These are phyloP conservation scores for Meloe dianella DNA, from an alignment of 2,888 invertebrate genomes.

Conservation along the genomic window DNA sequence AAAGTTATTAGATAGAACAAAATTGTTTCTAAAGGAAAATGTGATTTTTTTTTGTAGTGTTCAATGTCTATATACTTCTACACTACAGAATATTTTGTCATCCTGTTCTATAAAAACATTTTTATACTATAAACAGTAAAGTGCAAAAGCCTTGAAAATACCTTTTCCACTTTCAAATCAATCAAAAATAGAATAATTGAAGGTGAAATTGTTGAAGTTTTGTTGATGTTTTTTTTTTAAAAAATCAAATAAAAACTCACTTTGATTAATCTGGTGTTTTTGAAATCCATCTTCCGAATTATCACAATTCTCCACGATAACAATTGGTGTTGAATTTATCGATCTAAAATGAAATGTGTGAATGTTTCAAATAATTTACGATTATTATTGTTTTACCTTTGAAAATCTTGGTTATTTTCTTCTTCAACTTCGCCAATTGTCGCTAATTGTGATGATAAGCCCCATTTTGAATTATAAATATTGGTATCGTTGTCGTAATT, in stretches of 20 bases:
- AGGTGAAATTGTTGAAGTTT: slow-evolving; percentile 6
- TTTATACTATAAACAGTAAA: slow-evolving; percentile 18
- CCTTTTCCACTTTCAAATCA: slow-evolving; percentile 27
- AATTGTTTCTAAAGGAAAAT: not conserved
- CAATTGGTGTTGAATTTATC: slow-evolving; percentile 43
- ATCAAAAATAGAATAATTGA: slow-evolving; percentile 26
- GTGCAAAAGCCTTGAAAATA: slow-evolving; percentile 25
- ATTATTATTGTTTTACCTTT: slow-evolving; percentile 29
- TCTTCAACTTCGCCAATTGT: slow-evolving; percentile 77
- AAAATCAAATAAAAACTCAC: slow-evolving; percentile 27
- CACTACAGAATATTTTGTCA: not conserved
- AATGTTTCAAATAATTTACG: slow-evolving; percentile 12
- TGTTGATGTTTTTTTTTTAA: not conserved
- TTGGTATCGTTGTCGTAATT: slow-evolving; percentile 45
- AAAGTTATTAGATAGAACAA: not conserved
- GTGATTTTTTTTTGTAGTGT: not conserved
- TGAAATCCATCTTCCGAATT: slow-evolving; percentile 26
- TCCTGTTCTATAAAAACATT: not conserved
- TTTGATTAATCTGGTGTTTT: slow-evolving; percentile 23
- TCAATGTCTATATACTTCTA: slow-evolving; percentile 9
- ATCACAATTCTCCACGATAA: slow-evolving; percentile 51
- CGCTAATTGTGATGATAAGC: slow-evolving; percentile 67
- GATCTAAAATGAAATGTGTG: slow-evolving; percentile 34
- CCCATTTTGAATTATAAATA: slow-evolving; percentile 61
- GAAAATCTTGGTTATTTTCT: slow-evolving; percentile 48